Evolutionary conservation across 2,113 vertebrate species (phyloP), one percentile per base, ranked within the genome.

Genomic region (Turnix velox): DNA sequence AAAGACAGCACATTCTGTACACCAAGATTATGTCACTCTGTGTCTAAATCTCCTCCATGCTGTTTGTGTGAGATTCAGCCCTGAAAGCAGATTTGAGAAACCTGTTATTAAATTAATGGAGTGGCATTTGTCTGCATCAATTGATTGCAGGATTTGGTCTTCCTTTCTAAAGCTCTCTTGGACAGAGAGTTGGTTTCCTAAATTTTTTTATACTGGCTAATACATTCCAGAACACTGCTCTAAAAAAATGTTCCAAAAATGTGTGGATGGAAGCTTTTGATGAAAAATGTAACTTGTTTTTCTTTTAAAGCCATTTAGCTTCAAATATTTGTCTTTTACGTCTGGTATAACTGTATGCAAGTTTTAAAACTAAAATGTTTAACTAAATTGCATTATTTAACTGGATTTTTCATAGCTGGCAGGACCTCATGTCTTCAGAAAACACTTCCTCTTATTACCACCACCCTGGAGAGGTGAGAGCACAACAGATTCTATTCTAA

Each of bases 71-170:
- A 87, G 78, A 81, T 65, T 78, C 58, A 68, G 49, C 65, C n/a
- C 65, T 73, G 77, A 82, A 93, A 92, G 73, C 68, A 93, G 92
- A 81, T 68, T 95, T 90, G 68, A 91, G 55, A 93, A 84, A 74
- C 74, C 48, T 59, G 72, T 86, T 94, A 84, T 91, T 94, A 93
- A 95, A 93, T 94, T 93, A 95, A 94, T 88, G 76, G 82, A 89
- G 49, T 46, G 63, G 82, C 82, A 85, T 90, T 90, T 95, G 72
- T 71, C 87, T 82, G 62, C 77, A 94, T 94, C 74, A 91, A 48
- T 81, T 94, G 86, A 92, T 94, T 96, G 86, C 65, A 92, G 86
- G 88, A 96, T 94, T 94, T 91, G 65, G 14, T 78, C 61, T 89
- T 89, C 45, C 49, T 84, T 89, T 88, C 51, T 81, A 95, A 95